phyloP scores from a whole-genome alignment of 2,888 invertebrate genomes.

The Aphidoletes aphidimyza region DNA sequence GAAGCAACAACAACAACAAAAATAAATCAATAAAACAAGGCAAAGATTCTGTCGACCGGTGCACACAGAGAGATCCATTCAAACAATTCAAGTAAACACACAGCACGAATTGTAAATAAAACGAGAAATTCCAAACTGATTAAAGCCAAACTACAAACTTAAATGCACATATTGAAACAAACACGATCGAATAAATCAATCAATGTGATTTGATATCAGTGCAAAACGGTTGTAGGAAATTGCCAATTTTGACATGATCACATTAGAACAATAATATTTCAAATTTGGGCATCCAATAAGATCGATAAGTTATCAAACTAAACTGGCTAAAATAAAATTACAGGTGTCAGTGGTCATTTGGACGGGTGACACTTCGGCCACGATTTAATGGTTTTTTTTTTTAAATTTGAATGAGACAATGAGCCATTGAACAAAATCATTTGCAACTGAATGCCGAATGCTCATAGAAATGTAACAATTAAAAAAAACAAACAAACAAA shows the following conservation, averaged over 20 bases:
- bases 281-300: background rate
- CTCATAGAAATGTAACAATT: background rate
- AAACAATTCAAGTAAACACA: constrained; percentile 7
- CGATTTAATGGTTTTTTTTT: too few species aligned
- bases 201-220: background rate
- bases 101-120: background rate
- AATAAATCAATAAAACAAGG: background rate
- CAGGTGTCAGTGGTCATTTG: too few species aligned
- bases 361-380: too few species aligned
- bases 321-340: too few species aligned
- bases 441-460: background rate
- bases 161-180: background rate
- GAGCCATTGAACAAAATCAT: background rate
- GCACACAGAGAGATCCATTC: background rate
- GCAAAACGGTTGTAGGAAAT: background rate
- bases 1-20: too few species aligned
- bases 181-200: constrained; percentile 18
- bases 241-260: background rate
- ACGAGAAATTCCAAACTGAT: background rate
- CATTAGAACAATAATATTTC: background rate
- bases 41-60: background rate
- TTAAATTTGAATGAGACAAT: too few species aligned
- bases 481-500: background rate
- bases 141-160: too few species aligned
- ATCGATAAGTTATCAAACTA: too few species aligned